Evolutionary conservation across 2,797 vertebrate species (phyloP).

Genomic region (Micromesistius poutassou): DNA sequence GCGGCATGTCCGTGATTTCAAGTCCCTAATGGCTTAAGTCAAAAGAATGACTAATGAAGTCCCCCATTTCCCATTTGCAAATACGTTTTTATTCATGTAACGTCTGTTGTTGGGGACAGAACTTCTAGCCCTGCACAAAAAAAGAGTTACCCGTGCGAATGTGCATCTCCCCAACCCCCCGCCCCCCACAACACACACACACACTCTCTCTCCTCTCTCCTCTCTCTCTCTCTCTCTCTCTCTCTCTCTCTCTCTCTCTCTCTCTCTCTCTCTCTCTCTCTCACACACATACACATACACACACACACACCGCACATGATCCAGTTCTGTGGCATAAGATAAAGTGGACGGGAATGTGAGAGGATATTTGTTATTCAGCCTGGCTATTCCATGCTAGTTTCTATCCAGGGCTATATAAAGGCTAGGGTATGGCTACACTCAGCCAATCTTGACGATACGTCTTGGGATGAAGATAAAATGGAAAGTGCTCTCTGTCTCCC

Average conservation of each 20-base stretch:
- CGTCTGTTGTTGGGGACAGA: too few relatives aligned
- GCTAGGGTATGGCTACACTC: constrained; percentile 39
- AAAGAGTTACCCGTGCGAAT: too few relatives aligned
- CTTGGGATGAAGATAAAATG: constrained; percentile 48
- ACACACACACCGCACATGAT: too few relatives aligned
- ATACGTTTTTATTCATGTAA: too few relatives aligned
- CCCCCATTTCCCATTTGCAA: constrained; percentile 39
- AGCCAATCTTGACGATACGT: constrained; percentile 57
- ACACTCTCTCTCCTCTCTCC: not conserved
- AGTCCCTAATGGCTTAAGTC: constrained; percentile 60
- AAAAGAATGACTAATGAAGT: constrained; percentile 64
- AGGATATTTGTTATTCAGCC: constrained; percentile 2
- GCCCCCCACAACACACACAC: constrained; percentile 31
- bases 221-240: too few relatives aligned
- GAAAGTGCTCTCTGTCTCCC: constrained; percentile 29
- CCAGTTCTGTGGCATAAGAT: not conserved
- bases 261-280: too few relatives aligned
- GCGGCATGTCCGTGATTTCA: constrained; percentile 59
- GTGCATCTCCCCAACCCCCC: too few relatives aligned
- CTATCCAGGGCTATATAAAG: constrained; percentile 51
- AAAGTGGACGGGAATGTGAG: constrained; percentile 7
- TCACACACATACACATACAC: too few relatives aligned
- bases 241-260: too few relatives aligned
- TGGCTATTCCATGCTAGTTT: constrained; percentile 27
- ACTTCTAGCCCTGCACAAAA: too few relatives aligned